Conservation (phyloP, 2,797 vertebrate genomes). For the Platyrinchus mystaceus region DNA sequence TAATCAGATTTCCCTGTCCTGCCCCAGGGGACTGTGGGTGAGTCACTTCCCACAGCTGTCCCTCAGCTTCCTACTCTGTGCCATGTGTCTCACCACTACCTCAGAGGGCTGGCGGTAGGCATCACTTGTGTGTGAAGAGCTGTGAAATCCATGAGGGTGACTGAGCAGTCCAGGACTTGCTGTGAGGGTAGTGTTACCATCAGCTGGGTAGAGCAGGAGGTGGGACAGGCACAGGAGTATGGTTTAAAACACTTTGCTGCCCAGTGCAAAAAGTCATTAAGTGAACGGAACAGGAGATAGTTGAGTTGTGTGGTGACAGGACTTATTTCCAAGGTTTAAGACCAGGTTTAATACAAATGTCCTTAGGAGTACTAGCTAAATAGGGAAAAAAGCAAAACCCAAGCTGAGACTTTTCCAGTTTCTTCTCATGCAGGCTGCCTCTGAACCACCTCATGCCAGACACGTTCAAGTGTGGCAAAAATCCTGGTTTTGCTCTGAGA, state of each 20-base stretch:
- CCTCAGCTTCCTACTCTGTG: conserved; percentile 14
- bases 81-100: not conserved
- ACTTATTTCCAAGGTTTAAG: not conserved
- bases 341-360: not conserved
- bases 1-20: conserved; percentile 11
- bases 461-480: not conserved
- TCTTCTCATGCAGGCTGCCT: not conserved
- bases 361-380: not conserved
- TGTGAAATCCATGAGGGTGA: not conserved
- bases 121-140: not conserved
- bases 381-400: not conserved
- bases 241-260: not conserved
- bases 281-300: not conserved
- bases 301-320: not conserved
- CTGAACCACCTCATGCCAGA: not conserved
- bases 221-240: not conserved
- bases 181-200: not conserved
- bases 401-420: not conserved
- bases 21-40: not conserved
- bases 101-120: not conserved
- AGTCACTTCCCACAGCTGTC: conserved; percentile 51
- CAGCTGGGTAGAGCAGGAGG: not conserved
- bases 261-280: not conserved
- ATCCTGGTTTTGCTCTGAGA: not conserved
- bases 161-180: not conserved